Evolutionary conservation across 2,797 vertebrate species (phyloP), one percentile per base, ranked within the genome.

Genomic region (Parambassis ranga): DNA sequence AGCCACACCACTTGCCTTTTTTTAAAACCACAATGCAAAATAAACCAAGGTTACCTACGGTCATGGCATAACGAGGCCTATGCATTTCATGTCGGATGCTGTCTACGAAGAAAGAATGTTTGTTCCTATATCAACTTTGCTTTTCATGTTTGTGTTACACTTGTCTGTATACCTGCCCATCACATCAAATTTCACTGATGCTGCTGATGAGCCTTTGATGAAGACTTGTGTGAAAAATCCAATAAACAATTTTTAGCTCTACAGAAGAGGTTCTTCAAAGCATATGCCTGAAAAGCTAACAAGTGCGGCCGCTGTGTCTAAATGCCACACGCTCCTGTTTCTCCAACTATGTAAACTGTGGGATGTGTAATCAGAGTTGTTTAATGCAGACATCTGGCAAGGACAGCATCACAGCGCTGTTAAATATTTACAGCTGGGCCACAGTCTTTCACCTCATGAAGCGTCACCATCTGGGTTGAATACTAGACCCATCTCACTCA

Each of bases 361-460:
- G 91, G 87, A 87, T 91, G 87, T 89, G 91, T 92, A 93, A 93
- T 93, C 92, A 93, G 87, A 90, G 88, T 91, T 92, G 91, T 92
- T 93, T 92, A 92, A 91, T 89, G 82, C 87, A 87, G 86, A 91
- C 91, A 93, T 92, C 91, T 92, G 92, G 90, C 75, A 71, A 62
- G 75, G 87, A 89, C 89, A 86, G 89, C 79, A 90, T 89, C 86
- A 89, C 82, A 90, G 89, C 68, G 37, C 81, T 67, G 83, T 87
- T 92, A 92, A 92, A 91, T 89, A 91, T 90, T 91, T 89, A 90
- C 92, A 93, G 91, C 90, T 92, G 91, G 86, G 73, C 82, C 65
- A 83, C 81, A 88, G 87, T 89, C 85, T 90, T 91, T 90, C 89
- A 90, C 87, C 86, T 91, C 90, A 83, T 87, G 84, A 90, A 86